These are phyloP conservation scores for Emydoidea blandingii DNA, from an alignment of 2,797 vertebrate genomes.

Conservation along the genomic window DNA sequence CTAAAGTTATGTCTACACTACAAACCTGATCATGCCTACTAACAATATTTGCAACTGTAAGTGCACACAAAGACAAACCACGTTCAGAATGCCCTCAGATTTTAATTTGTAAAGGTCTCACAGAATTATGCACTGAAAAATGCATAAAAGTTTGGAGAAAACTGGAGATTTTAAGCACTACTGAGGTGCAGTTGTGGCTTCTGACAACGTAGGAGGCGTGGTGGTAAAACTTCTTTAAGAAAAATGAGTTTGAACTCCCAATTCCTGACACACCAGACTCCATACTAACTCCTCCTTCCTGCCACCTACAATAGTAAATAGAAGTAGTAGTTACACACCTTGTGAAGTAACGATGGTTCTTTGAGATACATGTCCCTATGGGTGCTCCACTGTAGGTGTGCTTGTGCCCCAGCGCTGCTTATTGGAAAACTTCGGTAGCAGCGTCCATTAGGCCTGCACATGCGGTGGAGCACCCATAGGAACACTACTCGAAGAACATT, in stretches of 20 bases:
- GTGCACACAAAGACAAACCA: background rate
- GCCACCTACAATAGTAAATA: background rate
- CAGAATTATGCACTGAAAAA: background rate
- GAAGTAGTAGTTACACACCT: background rate
- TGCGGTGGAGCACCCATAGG: too few species aligned
- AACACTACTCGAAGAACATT: background rate
- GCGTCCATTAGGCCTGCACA: too few species aligned
- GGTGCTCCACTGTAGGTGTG: too few species aligned
- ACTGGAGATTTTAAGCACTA: background rate
- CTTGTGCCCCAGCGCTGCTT: too few species aligned
- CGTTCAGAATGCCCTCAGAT: background rate
- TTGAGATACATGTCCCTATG: too few species aligned
- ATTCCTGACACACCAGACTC: background rate
- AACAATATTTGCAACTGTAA: background rate
- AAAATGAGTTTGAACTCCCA: background rate
- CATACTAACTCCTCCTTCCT: background rate
- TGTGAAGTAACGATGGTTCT: too few species aligned
- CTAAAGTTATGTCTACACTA: background rate
- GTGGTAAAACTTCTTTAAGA: rapidly evolving
- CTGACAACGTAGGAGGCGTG: background rate
- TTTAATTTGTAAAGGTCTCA: background rate
- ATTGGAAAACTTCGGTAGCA: too few species aligned
- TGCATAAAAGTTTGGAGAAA: background rate
- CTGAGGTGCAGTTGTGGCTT: background rate
- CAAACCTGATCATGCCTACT: background rate